A percentile compares a stretch with the other conserved stretches of the same genome.
Evolutionary conservation across 2,888 invertebrate genomes (phyloP).

Genomic region (Eilema caniola): DNA sequence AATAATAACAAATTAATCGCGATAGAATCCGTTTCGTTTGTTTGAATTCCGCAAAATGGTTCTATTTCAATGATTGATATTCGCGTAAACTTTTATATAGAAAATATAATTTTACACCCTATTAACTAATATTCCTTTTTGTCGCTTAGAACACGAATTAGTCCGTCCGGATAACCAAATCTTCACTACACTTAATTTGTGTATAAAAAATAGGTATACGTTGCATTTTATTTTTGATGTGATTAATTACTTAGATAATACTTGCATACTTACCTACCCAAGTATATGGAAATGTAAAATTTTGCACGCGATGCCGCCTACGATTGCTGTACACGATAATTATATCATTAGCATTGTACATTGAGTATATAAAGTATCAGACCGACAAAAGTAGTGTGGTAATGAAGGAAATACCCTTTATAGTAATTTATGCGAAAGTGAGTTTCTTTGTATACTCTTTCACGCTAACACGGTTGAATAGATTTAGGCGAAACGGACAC

Average conservation of each 20-base stretch:
- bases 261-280: not conserved
- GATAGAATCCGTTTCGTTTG: no score
- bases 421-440: not conserved
- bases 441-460: not conserved
- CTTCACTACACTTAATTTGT: not conserved
- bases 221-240: not conserved
- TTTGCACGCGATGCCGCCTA: constrained; percentile 1
- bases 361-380: not conserved
- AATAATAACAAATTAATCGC: no score
- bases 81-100: no score
- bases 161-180: not conserved
- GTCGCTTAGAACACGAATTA: no score
- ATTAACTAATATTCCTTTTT: no score
- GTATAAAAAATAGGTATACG: not conserved
- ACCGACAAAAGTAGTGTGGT: not conserved
- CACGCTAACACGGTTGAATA: not conserved
- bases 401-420: not conserved
- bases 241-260: not conserved
- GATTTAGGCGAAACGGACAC: not conserved
- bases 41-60: no score
- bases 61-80: no score
- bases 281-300: not conserved
- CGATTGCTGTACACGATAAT: not conserved
- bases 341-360: not conserved
- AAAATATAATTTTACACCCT: no score